Percentiles rank a stretch among this genome's conserved stretches.
Conservation (phyloP, 2,888 invertebrate species). For the Clusia tigrina region DNA sequence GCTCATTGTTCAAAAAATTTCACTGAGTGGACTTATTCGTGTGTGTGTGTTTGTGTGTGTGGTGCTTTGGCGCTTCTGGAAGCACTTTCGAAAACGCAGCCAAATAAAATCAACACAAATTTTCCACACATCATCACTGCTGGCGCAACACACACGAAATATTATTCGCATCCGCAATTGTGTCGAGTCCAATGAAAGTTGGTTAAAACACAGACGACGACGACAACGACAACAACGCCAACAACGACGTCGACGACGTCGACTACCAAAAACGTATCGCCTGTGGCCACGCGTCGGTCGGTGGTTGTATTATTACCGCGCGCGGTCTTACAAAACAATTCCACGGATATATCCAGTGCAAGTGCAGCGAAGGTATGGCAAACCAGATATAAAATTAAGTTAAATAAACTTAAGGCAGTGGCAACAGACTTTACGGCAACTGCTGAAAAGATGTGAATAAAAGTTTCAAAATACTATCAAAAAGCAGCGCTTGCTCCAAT, state of each 20-base stretch:
- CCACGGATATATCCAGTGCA: no score
- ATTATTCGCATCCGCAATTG: constrained; percentile 13
- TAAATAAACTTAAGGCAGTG: no score
- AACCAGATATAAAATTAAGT: no score
- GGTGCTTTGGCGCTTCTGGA: constrained; percentile 23
- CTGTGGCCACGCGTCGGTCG: constrained; percentile 13
- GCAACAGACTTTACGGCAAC: no score
- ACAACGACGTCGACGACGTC: neutral
- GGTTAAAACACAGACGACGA: neutral
- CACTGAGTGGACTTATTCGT: constrained; percentile 2
- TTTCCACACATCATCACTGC: constrained; percentile 44
- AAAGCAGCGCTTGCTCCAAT: no score
- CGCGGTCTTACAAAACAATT: neutral
- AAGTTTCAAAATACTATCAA: no score
- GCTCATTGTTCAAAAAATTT: constrained; percentile 6
- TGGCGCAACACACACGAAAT: constrained; percentile 27
- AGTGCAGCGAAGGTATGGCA: no score
- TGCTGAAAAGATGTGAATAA: no score
- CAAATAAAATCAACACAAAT: constrained; percentile 46
- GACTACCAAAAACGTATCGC: neutral
- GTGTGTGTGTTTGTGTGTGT: constrained; percentile 9
- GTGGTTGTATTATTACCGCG: neutral
- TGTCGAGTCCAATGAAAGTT: constrained; percentile 19
- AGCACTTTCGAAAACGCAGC: constrained; percentile 35
- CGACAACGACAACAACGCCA: neutral